Conservation (phyloP, 2,113 vertebrate genomes). For the Tychaedon coryphoeus region DNA sequence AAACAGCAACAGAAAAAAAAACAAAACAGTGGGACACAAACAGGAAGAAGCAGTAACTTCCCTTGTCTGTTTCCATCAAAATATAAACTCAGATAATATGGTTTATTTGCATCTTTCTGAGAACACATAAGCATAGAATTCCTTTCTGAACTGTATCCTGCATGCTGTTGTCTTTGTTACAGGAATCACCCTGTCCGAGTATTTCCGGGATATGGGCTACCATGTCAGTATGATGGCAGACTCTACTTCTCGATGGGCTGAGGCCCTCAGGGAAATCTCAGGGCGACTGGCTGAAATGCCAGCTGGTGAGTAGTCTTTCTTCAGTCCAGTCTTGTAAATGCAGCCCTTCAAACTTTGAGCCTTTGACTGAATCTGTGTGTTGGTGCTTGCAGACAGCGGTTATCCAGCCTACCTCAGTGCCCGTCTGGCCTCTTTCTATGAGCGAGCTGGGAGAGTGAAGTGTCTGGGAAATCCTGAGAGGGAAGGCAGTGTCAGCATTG, state of each 20-base stretch:
- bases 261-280: constrained; percentile 96
- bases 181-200: constrained; percentile 97
- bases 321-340: background rate
- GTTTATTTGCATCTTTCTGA: background rate
- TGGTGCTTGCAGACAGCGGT: constrained; percentile 86
- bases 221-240: constrained; percentile 99
- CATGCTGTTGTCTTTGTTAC: background rate
- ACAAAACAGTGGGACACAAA: background rate
- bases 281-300: constrained; percentile 98
- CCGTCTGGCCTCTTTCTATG: constrained; percentile 94
- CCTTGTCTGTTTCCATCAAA: background rate
- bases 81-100: background rate
- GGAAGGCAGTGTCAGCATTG: constrained; percentile 97
- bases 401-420: constrained; percentile 97
- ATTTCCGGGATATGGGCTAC: constrained; percentile 99
- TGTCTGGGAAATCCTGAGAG: constrained; percentile 97
- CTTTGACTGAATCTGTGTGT: background rate
- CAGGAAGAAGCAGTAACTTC: background rate
- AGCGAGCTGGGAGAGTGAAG: constrained; percentile 94
- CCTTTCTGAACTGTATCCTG: background rate
- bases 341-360: background rate
- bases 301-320: constrained; percentile 79
- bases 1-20: background rate
- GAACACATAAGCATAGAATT: background rate
- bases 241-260: constrained; percentile 97